Evolutionary conservation across 2,888 invertebrate genomes (phyloP).

Genomic region (Patella pellucida): DNA sequence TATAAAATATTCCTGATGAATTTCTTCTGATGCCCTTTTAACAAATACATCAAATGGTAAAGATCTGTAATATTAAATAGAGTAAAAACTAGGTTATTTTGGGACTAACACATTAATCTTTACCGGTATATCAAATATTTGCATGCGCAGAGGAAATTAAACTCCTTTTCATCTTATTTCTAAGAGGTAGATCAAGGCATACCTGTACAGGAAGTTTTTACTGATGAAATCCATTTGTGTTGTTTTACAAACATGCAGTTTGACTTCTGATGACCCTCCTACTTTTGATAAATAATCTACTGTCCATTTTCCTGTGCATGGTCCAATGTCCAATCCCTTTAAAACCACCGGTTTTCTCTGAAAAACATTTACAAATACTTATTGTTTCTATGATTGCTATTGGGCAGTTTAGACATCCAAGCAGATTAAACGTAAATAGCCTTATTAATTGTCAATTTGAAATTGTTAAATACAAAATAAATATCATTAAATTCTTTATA

Average conservation of each 20-base stretch:
- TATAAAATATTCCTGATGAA: slow-evolving; percentile 68
- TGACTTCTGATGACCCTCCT: slow-evolving; percentile 70
- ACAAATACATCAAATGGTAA: slow-evolving; percentile 72
- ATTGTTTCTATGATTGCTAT: too few relatives aligned
- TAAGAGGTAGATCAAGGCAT: neutral
- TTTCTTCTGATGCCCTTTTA: slow-evolving; percentile 62
- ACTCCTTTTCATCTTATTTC: neutral
- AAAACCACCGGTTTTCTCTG: slow-evolving; percentile 71
- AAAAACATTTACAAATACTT: slow-evolving; percentile 19
- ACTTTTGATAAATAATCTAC: slow-evolving; percentile 70
- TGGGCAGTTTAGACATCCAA: too few relatives aligned
- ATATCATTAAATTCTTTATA: too few relatives aligned
- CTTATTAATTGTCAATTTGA: too few relatives aligned
- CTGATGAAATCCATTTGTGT: slow-evolving; percentile 73
- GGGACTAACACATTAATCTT: too few relatives aligned
- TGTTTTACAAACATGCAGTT: slow-evolving; percentile 72
- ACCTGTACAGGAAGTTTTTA: slow-evolving; percentile 74
- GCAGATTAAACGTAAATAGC: too few relatives aligned
- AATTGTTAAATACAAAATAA: too few relatives aligned
- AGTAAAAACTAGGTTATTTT: too few relatives aligned
- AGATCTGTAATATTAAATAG: slow-evolving; percentile 58
- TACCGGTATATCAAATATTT: too few relatives aligned
- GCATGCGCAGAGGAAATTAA: neutral
- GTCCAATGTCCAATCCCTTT: slow-evolving; percentile 72
- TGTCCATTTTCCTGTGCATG: slow-evolving; percentile 72